phyloP scores from a whole-genome alignment of 2,888 invertebrate species.

The Anthophora plumipes region DNA sequence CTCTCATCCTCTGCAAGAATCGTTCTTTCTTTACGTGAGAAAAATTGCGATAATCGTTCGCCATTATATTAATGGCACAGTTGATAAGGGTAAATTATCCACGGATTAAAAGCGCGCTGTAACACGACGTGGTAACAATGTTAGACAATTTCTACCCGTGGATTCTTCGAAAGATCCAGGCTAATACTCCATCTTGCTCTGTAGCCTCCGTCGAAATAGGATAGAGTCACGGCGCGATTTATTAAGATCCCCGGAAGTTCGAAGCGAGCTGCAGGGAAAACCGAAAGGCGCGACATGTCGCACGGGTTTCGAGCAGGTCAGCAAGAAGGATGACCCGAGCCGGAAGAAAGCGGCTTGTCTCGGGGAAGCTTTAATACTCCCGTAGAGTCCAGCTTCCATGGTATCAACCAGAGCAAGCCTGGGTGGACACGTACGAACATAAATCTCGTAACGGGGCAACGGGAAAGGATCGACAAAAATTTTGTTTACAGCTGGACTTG shows the following conservation, averaged over 20 bases:
- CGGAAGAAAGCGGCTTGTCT: slow-evolving; percentile 55
- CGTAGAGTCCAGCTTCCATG: slow-evolving; percentile 23
- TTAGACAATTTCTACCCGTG: slow-evolving; percentile 53
- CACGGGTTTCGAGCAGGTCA: slow-evolving; percentile 3
- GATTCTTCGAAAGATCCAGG: slow-evolving; percentile 43
- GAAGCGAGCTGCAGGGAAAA: slow-evolving; percentile 46
- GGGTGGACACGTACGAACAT: slow-evolving; percentile 30
- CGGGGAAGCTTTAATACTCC: slow-evolving; percentile 52
- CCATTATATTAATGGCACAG: slow-evolving; percentile 41
- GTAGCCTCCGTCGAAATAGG: slow-evolving; percentile 33
- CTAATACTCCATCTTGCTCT: slow-evolving; percentile 62
- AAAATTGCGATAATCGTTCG: slow-evolving; percentile 47
- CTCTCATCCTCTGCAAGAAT: neutral
- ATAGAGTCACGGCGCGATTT: slow-evolving; percentile 61
- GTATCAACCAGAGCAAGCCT: slow-evolving; percentile 56
- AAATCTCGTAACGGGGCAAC: slow-evolving; percentile 40
- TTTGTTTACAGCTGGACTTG: slow-evolving; percentile 52
- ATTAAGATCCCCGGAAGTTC: slow-evolving; percentile 67
- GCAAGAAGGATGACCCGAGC: slow-evolving; percentile 49
- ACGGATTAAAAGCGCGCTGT: slow-evolving; percentile 57
- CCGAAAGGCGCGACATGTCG: slow-evolving; percentile 32
- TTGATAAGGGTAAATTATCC: slow-evolving; percentile 56
- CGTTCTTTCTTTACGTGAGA: slow-evolving; percentile 5
- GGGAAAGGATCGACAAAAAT: slow-evolving; percentile 42
- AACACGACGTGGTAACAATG: slow-evolving; percentile 14